A percentile compares a stretch with the other conserved stretches of the same genome.
phyloP scores from a whole-genome alignment of 1,140 invertebrate genomes.

The Notospermus geniculatus region DNA sequence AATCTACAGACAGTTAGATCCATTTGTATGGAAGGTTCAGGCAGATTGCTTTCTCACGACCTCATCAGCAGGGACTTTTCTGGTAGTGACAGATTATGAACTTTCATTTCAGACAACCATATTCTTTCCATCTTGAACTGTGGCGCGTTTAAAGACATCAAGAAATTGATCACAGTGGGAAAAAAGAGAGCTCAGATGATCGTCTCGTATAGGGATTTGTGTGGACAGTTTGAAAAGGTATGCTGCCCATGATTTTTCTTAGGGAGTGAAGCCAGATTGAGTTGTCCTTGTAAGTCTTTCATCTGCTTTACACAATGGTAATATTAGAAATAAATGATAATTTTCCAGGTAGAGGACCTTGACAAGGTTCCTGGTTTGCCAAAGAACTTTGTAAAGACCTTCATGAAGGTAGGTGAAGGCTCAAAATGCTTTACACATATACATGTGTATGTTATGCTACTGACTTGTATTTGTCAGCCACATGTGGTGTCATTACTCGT shows the following conservation, averaged over 20 bases:
- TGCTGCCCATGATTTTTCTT: too few relatives aligned
- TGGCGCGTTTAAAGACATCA: conserved; percentile 34
- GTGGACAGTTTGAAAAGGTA: conserved; percentile 37
- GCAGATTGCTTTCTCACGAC: too few relatives aligned
- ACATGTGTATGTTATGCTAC: too few relatives aligned
- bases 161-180: conserved; percentile 40
- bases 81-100: background rate
- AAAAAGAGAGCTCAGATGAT: conserved; percentile 41
- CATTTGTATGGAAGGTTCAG: too few relatives aligned
- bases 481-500: too few relatives aligned
- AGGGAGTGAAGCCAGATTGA: too few relatives aligned
- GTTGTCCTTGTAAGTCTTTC: too few relatives aligned
- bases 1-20: too few relatives aligned
- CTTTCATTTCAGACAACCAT: conserved; percentile 30
- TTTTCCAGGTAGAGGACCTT: conserved; percentile 35
- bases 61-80: too few relatives aligned
- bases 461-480: too few relatives aligned
- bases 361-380: conserved; percentile 40
- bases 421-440: too few relatives aligned
- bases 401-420: conserved; percentile 32
- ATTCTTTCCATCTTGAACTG: conserved; percentile 36
- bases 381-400: conserved; percentile 35
- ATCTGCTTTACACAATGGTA: too few relatives aligned
- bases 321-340: background rate
- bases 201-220: conserved; percentile 37